Evolutionary conservation across 2,113 vertebrate species (phyloP).

Genomic region (Corvus moneduloides): DNA sequence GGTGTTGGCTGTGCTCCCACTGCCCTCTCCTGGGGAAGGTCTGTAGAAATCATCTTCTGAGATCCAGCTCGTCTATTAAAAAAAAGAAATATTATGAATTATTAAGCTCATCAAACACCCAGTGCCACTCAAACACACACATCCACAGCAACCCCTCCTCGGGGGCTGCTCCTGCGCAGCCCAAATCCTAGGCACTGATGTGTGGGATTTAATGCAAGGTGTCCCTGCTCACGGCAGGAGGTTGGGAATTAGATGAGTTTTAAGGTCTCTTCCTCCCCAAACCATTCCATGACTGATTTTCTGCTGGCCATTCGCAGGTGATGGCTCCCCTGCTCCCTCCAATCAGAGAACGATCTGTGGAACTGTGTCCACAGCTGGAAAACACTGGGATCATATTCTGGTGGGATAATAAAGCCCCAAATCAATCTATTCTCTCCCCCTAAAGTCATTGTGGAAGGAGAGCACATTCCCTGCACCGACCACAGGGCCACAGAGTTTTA

Average conservation of each 20-base stretch:
- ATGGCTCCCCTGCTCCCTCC: neutral
- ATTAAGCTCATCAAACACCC: fast-evolving
- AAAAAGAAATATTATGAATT: neutral
- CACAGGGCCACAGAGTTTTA: neutral
- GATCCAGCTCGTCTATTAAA: conserved; percentile 86
- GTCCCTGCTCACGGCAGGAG: neutral
- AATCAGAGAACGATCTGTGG: fast-evolving
- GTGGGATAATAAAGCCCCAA: neutral
- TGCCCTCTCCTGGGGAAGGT: conserved; percentile 34
- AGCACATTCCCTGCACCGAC: neutral
- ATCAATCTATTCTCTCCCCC: neutral
- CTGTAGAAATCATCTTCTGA: conserved; percentile 92
- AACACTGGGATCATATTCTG: neutral
- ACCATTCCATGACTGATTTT: neutral
- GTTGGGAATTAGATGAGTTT: neutral
- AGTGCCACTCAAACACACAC: neutral
- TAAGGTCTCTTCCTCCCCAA: neutral
- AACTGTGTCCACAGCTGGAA: neutral
- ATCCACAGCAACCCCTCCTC: fast-evolving
- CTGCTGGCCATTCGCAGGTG: neutral
- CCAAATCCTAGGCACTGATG: neutral
- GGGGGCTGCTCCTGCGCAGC: fast-evolving
- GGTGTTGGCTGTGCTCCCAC: fast-evolving
- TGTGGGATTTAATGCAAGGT: neutral
- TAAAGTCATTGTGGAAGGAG: neutral